Conservation (phyloP, 2,797 vertebrate genomes). For the Chelmon rostratus region DNA sequence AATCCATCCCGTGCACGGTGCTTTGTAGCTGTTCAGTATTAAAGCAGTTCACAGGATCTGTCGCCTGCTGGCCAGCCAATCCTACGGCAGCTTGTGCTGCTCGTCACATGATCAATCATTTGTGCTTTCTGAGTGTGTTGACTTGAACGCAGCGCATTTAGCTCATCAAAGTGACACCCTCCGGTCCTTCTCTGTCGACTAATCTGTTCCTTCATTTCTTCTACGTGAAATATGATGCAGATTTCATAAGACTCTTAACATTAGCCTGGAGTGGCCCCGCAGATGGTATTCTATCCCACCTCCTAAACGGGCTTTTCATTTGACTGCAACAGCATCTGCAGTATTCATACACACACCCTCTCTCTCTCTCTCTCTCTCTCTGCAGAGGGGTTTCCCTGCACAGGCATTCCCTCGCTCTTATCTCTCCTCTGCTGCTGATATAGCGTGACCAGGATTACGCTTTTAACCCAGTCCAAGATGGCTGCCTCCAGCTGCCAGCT, state of each 20-base stretch:
- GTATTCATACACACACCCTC: slow-evolving; percentile 34
- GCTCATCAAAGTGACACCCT: slow-evolving; percentile 18
- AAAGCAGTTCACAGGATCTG: neutral
- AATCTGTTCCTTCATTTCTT: slow-evolving; percentile 24
- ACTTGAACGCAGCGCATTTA: neutral
- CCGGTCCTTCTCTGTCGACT: slow-evolving; percentile 12
- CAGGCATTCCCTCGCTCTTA: slow-evolving; percentile 75
- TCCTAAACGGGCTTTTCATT: slow-evolving; percentile 50
- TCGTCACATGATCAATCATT: neutral
- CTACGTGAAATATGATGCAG: slow-evolving; percentile 27
- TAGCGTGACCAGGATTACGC: slow-evolving; percentile 74
- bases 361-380: slow-evolving; percentile 36
- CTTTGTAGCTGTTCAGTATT: neutral
- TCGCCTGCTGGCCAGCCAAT: neutral
- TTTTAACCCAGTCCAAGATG: slow-evolving; percentile 79
- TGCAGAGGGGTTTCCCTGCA: slow-evolving; percentile 73
- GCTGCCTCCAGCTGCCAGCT: slow-evolving; percentile 62
- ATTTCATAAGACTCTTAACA: slow-evolving; percentile 29
- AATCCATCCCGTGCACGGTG: neutral
- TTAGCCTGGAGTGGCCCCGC: slow-evolving; percentile 36
- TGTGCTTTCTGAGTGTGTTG: neutral
- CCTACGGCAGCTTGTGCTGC: neutral
- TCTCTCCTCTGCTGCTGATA: slow-evolving; percentile 73
- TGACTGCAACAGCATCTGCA: slow-evolving; percentile 68
- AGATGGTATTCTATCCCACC: slow-evolving; percentile 38